These are phyloP conservation scores for Elaphurus davidianus DNA, from an alignment of 2,113 vertebrate genomes.

Conservation along the genomic window DNA sequence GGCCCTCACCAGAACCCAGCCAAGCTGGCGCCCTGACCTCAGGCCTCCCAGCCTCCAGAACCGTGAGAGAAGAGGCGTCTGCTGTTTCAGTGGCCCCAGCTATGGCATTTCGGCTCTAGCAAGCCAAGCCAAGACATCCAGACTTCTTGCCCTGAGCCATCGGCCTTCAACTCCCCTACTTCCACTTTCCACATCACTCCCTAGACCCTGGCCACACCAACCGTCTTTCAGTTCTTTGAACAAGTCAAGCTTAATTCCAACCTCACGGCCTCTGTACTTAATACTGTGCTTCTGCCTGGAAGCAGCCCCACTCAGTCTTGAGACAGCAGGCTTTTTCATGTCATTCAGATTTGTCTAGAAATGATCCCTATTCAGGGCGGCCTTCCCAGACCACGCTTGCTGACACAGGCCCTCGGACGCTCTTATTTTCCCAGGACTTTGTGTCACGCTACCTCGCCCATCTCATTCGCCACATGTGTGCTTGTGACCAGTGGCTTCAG, in stretches of 20 bases:
- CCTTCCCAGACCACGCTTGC: not conserved
- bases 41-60: not conserved
- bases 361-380: not conserved
- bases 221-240: not conserved
- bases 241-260: not conserved
- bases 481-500: not conserved
- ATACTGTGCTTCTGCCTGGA: not conserved
- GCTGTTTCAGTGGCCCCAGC: accelerated
- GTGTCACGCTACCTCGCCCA: not conserved
- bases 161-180: not conserved
- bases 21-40: not conserved
- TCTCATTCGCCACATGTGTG: not conserved
- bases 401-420: not conserved
- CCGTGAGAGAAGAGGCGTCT: not conserved
- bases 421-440: not conserved
- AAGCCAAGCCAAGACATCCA: not conserved
- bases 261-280: not conserved
- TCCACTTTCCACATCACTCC: not conserved
- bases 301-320: not conserved
- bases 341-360: not conserved
- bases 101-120: not conserved
- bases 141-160: not conserved
- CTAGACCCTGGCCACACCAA: not conserved
- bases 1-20: not conserved
- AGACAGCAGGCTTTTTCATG: not conserved